phyloP scores from a whole-genome alignment of 2,888 invertebrate genomes.

The Abscondita cerata region DNA sequence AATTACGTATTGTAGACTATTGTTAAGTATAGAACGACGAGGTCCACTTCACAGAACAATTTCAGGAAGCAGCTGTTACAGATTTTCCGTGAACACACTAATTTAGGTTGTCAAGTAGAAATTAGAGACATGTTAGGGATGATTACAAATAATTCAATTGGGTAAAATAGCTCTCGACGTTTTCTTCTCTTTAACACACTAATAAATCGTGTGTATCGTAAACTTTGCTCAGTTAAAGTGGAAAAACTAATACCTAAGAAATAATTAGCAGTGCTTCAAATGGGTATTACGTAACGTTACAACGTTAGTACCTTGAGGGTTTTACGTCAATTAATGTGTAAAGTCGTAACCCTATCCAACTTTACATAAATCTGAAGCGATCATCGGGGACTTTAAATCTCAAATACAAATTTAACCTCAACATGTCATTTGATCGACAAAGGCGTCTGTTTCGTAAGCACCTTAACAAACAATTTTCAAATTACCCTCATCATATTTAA shows the following conservation, averaged over 20 bases:
- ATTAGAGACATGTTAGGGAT: too few species aligned
- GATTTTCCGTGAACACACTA: too few species aligned
- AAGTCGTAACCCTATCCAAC: conserved; percentile 22
- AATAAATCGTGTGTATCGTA: too few species aligned
- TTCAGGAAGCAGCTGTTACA: too few species aligned
- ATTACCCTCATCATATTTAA: conserved; percentile 26
- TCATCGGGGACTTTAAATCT: conserved; percentile 20
- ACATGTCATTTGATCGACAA: conserved; percentile 21
- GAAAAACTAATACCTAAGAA: neutral
- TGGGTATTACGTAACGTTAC: neutral
- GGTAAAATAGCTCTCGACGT: too few species aligned
- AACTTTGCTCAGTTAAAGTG: neutral
- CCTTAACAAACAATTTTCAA: conserved; percentile 24
- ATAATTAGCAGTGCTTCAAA: too few species aligned
- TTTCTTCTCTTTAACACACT: neutral
- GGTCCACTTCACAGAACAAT: too few species aligned
- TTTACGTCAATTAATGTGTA: conserved; percentile 21
- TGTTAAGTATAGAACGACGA: too few species aligned
- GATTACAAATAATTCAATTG: too few species aligned
- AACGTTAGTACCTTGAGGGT: neutral
- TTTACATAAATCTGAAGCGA: conserved; percentile 26
- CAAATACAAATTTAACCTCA: conserved; percentile 9
- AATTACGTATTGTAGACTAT: too few species aligned
- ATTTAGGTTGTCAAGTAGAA: too few species aligned
- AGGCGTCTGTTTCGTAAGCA: conserved; percentile 1